Evolutionary conservation across 1,140 invertebrate genomes (phyloP).

Genomic region (Heliconius hewitsoni): DNA sequence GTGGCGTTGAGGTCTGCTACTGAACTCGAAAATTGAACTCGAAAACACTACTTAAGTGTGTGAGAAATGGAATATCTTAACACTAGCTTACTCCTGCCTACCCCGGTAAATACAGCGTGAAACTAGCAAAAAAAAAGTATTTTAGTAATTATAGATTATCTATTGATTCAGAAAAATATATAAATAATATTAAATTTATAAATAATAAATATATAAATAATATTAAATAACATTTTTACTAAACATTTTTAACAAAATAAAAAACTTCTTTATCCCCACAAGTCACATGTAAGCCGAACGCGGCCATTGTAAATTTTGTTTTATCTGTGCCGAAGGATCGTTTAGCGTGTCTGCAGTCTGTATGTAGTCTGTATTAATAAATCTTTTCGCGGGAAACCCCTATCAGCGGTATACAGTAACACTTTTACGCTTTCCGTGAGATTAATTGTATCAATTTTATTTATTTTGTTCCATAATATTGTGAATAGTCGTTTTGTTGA

Average conservation of each 20-base stretch:
- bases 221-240: background rate
- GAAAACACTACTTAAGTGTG: too few relatives aligned
- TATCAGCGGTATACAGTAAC: conserved; percentile 58
- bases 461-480: background rate
- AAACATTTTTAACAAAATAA: background rate
- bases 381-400: conserved; percentile 45
- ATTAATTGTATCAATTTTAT: conserved; percentile 11
- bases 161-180: too few relatives aligned
- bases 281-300: conserved; percentile 8
- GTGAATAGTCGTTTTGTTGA: conserved; percentile 12
- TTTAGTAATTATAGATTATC: too few relatives aligned
- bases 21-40: too few relatives aligned
- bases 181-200: too few relatives aligned
- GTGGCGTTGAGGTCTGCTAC: too few relatives aligned
- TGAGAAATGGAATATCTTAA: too few relatives aligned
- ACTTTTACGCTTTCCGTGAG: conserved; percentile 52
- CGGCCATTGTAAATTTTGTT: conserved; percentile 36
- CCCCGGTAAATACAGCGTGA: too few relatives aligned
- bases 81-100: too few relatives aligned
- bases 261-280: background rate
- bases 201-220: too few relatives aligned
- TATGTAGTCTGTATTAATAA: conserved; percentile 46
- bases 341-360: conserved; percentile 49
- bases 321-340: conserved; percentile 47
- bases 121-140: too few relatives aligned